Conservation (phyloP, 1,140 invertebrate species). For the Trichonephila inaurata region DNA sequence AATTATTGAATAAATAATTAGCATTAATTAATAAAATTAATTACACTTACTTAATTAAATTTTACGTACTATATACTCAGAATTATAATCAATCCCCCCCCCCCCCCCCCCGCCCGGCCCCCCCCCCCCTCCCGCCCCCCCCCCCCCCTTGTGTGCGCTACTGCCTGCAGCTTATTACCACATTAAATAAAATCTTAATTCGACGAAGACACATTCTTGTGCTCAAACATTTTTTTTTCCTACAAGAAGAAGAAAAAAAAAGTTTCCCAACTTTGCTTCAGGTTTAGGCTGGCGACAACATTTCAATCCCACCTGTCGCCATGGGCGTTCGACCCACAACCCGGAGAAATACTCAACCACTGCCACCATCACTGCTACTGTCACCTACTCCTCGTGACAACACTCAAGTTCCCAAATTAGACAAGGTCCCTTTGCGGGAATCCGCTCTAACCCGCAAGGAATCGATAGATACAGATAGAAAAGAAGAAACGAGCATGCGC, state of each 20-base stretch:
- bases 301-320: slow-evolving; percentile 32
- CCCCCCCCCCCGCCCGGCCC: too few relatives aligned
- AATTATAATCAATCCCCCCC: too few relatives aligned
- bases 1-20: too few relatives aligned
- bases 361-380: neutral
- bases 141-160: too few relatives aligned
- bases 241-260: too few relatives aligned
- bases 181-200: neutral
- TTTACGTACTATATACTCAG: too few relatives aligned
- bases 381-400: slow-evolving; percentile 39
- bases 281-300: neutral
- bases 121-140: too few relatives aligned
- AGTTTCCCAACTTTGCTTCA: neutral
- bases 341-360: neutral
- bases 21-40: too few relatives aligned
- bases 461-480: slow-evolving; percentile 40
- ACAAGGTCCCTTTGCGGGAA: slow-evolving; percentile 42
- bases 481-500: slow-evolving; percentile 32
- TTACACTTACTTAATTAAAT: too few relatives aligned
- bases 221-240: neutral
- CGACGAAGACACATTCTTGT: neutral
- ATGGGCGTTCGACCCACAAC: slow-evolving; percentile 13
- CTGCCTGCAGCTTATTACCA: too few relatives aligned
- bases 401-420: slow-evolving; percentile 34
- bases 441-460: slow-evolving; percentile 34